Percentiles rank a stretch among this genome's conserved stretches.
phyloP scores from a whole-genome alignment of 2,797 vertebrate genomes.

The Melanogrammus aeglefinus region DNA sequence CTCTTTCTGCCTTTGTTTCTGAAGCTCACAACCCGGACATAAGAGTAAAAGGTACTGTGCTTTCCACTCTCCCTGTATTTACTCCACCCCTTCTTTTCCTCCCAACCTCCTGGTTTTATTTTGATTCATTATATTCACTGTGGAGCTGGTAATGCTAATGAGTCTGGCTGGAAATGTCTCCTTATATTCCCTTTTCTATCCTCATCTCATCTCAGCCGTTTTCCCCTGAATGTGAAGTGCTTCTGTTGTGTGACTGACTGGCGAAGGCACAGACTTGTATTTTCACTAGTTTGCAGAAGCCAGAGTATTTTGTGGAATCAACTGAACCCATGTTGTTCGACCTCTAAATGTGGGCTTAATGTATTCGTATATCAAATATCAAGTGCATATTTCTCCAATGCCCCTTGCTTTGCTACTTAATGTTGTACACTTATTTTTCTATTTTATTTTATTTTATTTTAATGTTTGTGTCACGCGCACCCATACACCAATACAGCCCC shows the following conservation, averaged over 20 bases:
- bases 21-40: conserved; percentile 91
- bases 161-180: not conserved
- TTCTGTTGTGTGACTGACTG: not conserved
- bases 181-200: not conserved
- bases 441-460: not conserved
- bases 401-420: not conserved
- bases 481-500: no score
- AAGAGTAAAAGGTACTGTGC: conserved; percentile 99
- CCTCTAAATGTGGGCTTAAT: not conserved
- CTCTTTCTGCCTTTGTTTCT: conserved; percentile 34
- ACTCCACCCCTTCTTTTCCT: conserved; percentile 20
- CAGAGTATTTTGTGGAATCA: not conserved
- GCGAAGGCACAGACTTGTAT: not conserved
- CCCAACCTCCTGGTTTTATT: conserved; percentile 17
- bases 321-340: not conserved
- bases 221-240: not conserved
- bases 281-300: not conserved
- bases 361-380: not conserved
- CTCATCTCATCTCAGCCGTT: not conserved
- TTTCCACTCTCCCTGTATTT: conserved; percentile 36
- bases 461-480: not conserved
- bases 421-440: not conserved
- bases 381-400: not conserved
- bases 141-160: not conserved
- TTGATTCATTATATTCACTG: conserved; percentile 23